Evolutionary conservation across 2,113 vertebrate genomes (phyloP).

Genomic region (Passer montanus): DNA sequence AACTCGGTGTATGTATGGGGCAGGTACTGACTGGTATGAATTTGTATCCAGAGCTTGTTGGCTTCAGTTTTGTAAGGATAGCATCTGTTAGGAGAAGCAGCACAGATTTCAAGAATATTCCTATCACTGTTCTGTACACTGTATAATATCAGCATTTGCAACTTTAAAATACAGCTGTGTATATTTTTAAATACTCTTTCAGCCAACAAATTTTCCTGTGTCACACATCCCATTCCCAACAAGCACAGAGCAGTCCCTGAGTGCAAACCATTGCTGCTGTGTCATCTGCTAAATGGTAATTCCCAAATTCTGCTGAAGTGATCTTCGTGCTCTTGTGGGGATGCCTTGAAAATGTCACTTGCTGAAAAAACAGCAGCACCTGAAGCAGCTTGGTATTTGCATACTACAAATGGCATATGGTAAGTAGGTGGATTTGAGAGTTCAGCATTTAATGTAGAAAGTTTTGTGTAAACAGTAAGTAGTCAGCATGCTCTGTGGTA

Average conservation of each 20-base stretch:
- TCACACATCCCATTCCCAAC: fast-evolving
- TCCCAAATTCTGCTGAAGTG: background rate
- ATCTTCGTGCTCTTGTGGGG: background rate
- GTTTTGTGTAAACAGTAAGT: background rate
- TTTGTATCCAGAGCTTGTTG: background rate
- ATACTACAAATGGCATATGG: background rate
- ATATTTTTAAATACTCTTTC: background rate
- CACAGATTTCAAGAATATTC: background rate
- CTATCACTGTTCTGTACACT: background rate
- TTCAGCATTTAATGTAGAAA: background rate
- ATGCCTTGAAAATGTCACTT: background rate
- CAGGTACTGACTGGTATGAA: background rate
- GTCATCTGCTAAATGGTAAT: background rate
- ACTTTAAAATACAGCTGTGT: background rate
- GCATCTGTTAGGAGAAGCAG: background rate
- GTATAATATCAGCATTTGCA: background rate
- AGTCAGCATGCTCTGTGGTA: background rate
- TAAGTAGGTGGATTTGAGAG: constrained; percentile 17
- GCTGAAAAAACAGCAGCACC: background rate
- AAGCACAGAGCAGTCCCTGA: background rate
- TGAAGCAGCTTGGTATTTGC: background rate
- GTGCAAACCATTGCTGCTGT: background rate
- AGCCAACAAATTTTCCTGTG: background rate
- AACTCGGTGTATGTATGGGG: background rate
- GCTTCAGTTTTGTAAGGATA: background rate